Conservation (phyloP, 2,888 invertebrate genomes). For the Drosophila colorata region DNA sequence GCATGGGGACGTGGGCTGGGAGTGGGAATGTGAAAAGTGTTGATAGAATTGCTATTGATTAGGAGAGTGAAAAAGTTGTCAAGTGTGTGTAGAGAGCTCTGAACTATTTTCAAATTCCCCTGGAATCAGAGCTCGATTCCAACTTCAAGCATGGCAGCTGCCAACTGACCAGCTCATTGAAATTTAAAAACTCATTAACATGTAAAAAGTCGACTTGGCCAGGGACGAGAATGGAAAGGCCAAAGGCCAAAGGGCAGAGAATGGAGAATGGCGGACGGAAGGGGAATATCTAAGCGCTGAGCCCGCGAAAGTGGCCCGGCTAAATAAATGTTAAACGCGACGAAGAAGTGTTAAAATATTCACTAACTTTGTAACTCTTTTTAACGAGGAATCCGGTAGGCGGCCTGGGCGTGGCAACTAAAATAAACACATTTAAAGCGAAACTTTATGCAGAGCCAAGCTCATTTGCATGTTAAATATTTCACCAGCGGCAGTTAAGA, state of each 20-base stretch:
- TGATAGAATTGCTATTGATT: constrained; percentile 44
- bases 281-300: constrained; percentile 14
- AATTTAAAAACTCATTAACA: constrained; percentile 71
- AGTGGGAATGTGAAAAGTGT: constrained; percentile 27
- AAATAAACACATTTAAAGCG: constrained; percentile 80
- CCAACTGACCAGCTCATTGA: constrained; percentile 45
- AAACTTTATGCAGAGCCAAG: constrained; percentile 80
- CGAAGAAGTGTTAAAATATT: constrained; percentile 79
- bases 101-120: background rate
- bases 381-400: constrained; percentile 65
- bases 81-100: background rate
- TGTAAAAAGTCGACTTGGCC: constrained; percentile 31
- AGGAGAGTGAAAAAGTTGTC: constrained; percentile 23
- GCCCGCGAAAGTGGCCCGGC: constrained; percentile 63
- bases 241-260: constrained; percentile 10
- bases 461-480: constrained; percentile 80
- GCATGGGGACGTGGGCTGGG: constrained; percentile 21
- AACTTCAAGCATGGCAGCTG: background rate
- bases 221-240: background rate
- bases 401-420: constrained; percentile 67
- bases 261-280: background rate
- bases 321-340: constrained; percentile 77
- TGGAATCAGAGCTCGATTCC: constrained; percentile 11
- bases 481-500: constrained; percentile 60
- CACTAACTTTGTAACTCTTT: constrained; percentile 81